These are phyloP conservation scores for Delichon dasypus DNA, from an alignment of 2,797 vertebrate species.

Conservation along the genomic window DNA sequence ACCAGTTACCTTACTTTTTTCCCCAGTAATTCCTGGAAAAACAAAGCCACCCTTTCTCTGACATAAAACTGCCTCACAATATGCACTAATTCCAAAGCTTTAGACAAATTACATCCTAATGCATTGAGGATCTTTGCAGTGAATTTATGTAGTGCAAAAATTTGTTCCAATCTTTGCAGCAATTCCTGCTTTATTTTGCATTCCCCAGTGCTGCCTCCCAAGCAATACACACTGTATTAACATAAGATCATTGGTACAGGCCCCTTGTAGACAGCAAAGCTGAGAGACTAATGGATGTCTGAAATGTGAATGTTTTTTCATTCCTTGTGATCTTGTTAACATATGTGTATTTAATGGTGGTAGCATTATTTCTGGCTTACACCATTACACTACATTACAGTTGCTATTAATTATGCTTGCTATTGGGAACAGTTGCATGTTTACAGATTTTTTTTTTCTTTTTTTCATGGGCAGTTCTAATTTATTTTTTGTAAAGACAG, in stretches of 20 bases:
- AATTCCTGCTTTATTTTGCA: not conserved
- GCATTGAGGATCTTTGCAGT: not conserved
- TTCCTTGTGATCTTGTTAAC: slow-evolving; percentile 62
- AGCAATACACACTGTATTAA: not conserved
- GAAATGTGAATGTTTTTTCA: slow-evolving; percentile 21
- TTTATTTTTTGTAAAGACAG: not conserved
- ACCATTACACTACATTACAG: slow-evolving; percentile 32
- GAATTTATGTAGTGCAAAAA: slow-evolving; percentile 40
- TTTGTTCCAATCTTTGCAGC: not conserved
- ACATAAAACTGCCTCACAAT: not conserved
- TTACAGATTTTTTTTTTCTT: not conserved
- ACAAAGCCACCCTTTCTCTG: not conserved
- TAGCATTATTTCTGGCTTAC: slow-evolving; percentile 47
- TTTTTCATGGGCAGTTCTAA: not conserved
- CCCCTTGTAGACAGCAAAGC: slow-evolving; percentile 36
- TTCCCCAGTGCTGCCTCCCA: not conserved
- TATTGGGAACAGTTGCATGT: not conserved
- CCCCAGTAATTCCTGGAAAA: not conserved
- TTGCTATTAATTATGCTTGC: slow-evolving; percentile 48
- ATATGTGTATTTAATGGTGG: slow-evolving; percentile 43
- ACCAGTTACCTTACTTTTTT: not conserved
- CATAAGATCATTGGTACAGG: not conserved
- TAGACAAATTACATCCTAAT: not conserved
- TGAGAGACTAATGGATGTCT: slow-evolving; percentile 54
- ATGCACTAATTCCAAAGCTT: not conserved